phyloP scores from a whole-genome alignment of 2,797 vertebrate species.

The Alectoris magna region DNA sequence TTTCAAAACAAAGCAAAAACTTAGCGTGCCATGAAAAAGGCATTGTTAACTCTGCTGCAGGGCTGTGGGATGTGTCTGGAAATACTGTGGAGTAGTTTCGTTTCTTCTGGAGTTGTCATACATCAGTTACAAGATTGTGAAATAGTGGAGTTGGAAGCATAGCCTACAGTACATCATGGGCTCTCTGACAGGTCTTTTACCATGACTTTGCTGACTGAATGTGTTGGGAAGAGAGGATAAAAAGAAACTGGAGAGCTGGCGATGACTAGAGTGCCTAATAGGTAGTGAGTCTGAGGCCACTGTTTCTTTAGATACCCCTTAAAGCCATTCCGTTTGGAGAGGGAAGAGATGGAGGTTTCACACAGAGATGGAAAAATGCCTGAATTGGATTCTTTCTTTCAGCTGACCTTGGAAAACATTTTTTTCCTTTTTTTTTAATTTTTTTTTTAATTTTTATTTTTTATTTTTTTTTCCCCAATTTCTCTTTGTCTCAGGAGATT shows the following conservation, averaged over 20 bases:
- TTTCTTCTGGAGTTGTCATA: background rate
- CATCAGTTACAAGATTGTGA: background rate
- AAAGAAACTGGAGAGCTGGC: background rate
- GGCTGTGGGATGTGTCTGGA: background rate
- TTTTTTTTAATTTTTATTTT: background rate
- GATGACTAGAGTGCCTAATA: background rate
- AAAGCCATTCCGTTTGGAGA: background rate
- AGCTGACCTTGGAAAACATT: conserved; percentile 13
- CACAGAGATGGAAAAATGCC: background rate
- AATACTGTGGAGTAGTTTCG: background rate
- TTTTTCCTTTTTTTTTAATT: background rate
- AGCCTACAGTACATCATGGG: background rate
- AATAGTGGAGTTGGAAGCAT: background rate
- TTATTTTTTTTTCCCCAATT: background rate
- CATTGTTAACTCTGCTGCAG: background rate
- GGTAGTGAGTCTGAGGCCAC: background rate
- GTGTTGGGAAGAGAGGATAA: background rate
- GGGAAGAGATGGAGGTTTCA: background rate
- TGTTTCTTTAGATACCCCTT: background rate
- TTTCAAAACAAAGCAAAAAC: background rate
- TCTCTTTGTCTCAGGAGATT: background rate
- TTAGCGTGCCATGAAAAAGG: background rate
- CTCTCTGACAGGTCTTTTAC: background rate
- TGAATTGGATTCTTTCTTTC: background rate
- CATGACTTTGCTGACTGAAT: background rate